Evolutionary conservation across 2,113 vertebrate species (phyloP).

Genomic region (Antechinus stuartii): DNA sequence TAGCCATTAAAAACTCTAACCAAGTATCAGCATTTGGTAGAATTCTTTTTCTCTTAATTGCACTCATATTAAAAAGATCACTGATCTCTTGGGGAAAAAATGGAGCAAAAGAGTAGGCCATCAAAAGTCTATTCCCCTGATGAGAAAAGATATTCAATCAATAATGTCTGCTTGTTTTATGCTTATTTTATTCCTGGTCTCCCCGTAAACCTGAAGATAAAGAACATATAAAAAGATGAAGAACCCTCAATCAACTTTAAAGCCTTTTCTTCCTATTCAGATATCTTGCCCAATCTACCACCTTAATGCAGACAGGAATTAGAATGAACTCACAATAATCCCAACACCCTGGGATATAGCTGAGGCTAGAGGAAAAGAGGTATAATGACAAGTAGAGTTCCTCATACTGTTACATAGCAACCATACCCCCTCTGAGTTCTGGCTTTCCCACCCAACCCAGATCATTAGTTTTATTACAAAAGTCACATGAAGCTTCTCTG

Average conservation of each 20-base stretch:
- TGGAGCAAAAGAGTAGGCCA: slow-evolving; percentile 37
- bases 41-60: neutral
- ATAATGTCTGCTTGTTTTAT: neutral
- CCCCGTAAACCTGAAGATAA: slow-evolving; percentile 13
- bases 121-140: neutral
- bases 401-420: slow-evolving; percentile 5
- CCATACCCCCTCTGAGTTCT: neutral
- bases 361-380: neutral
- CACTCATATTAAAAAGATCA: slow-evolving; percentile 35
- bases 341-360: neutral
- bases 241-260: neutral
- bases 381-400: neutral
- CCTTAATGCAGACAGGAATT: neutral
- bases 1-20: neutral
- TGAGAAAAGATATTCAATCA: slow-evolving; percentile 43
- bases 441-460: neutral
- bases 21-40: neutral
- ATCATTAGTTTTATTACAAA: neutral
- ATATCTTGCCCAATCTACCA: neutral
- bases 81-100: slow-evolving; percentile 13
- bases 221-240: neutral
- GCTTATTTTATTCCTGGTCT: neutral
- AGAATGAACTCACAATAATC: neutral
- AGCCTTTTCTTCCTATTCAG: neutral
- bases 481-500: neutral